Evolutionary conservation across 2,797 vertebrate species (phyloP), one percentile per base, ranked within the genome.

Genomic region (Rhynchonycteris naso): DNA sequence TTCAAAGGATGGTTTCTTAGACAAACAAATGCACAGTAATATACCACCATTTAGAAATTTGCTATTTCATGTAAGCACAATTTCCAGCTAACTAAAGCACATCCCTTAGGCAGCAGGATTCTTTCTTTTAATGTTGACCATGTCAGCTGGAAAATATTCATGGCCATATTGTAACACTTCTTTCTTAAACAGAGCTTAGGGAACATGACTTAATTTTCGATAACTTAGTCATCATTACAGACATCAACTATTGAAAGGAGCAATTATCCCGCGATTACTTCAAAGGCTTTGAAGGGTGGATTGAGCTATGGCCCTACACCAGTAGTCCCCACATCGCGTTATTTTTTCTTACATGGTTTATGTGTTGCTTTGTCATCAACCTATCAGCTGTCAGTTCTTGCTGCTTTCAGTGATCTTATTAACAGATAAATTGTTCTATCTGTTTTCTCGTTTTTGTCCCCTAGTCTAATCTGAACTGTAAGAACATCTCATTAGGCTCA

Each of bases 131-230:
- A 35, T 33, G 22, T 61, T 88, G 66, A 72, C 58, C n/a, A 0
- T 71, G 59, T 82, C 69, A 56, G 26, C 86, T 86, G 59, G 35
- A 86, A 94, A 84, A 72, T 91, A 80, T 74, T 94, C 76, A 81
- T 19, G 79, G 58, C 30, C 35, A 50, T 61, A 30, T 76, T 72
- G n/a, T 88, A 47, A 59, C 35, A 63, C n/a, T 66, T 72, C 66
- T 91, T 79, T 95, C 69, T 85, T 91, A 65, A 93, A 84, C 22
- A 84, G 63, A 88, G 7, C 19, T 87, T 65, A 69, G 52, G 54
- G 76, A 90, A 61, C 26, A 12, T 81, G 81, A 76, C 43, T 43
- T 84, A 68, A 90, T 52, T 88, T 90, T 95, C 52, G 33, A 72
- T 84, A 58, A 35, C 4, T n/a, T 30, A 61, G 56, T 71, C 79